These are phyloP conservation scores for Drosophila sordidapex DNA, from an alignment of 2,888 invertebrate species.

Conservation along the genomic window DNA sequence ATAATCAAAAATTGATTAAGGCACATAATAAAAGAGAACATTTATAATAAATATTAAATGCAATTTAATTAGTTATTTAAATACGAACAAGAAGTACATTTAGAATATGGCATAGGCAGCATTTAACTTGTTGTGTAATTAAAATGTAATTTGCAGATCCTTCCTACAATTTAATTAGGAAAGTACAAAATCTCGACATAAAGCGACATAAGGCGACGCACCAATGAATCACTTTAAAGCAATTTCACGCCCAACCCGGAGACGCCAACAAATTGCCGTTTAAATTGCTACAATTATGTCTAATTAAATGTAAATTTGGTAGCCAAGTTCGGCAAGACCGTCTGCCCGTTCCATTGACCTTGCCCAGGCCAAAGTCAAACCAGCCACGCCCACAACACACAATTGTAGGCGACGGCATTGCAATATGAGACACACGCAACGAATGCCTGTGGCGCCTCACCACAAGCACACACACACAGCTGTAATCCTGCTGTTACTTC, in stretches of 20 bases:
- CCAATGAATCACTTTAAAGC: constrained; percentile 51
- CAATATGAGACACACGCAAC: constrained; percentile 21
- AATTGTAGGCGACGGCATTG: constrained; percentile 15
- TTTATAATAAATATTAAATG: not conserved
- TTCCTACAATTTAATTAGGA: not conserved
- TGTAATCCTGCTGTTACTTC: constrained; percentile 54
- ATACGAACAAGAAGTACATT: constrained; percentile 1
- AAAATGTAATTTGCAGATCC: constrained; percentile 8
- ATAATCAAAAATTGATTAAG: not conserved
- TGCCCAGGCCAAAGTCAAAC: constrained; percentile 52
- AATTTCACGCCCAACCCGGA: constrained; percentile 8
- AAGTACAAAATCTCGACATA: constrained; percentile 36
- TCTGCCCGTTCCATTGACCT: constrained; percentile 49
- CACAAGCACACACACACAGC: constrained; percentile 18
- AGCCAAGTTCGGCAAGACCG: constrained; percentile 1
- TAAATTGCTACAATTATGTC: constrained; percentile 71
- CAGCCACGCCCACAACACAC: constrained; percentile 33
- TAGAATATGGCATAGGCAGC: not conserved
- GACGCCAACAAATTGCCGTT: constrained; percentile 41
- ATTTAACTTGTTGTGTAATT: constrained; percentile 10
- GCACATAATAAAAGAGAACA: not conserved
- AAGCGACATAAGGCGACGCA: constrained; percentile 18
- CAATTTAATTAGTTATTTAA: not conserved
- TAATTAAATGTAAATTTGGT: constrained; percentile 75
- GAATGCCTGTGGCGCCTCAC: constrained; percentile 15